Base-by-base conservation (phyloP, 2,888 invertebrate genomes). In the Sminthurides aquaticus region DNA sequence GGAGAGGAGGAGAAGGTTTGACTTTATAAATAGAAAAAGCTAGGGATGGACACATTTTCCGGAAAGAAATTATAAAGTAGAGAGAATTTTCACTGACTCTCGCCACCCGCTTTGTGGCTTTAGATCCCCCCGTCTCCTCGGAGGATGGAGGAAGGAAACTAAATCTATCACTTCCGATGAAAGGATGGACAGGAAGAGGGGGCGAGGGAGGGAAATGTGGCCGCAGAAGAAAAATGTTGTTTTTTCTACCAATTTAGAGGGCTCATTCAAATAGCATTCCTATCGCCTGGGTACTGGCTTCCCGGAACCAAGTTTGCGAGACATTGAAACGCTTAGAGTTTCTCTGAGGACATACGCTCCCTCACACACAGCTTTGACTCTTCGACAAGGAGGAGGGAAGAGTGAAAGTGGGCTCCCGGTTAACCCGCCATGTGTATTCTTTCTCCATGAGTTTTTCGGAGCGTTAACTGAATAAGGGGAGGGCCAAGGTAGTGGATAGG, bases 91-190 rank as follows among this genome's bases (percentile, higher is more conserved):
- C n/a, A n/a, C n/a, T n/a, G n/a, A n/a, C n/a, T n/a, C n/a, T n/a
- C n/a, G n/a, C n/a, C n/a, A n/a, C n/a, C n/a, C n/a, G n/a, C n/a
- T n/a, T n/a, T 34, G 43, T 34, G 43, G 43, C 43, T 34, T 34
- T 34, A 11, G 43, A 34, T 11, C 5, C 43, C n/a, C n/a, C n/a
- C n/a, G 43, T 15, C 43, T 11, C 15, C 8, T 34, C 24, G 25
- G 1, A 26, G 29, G 34, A 24, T 61, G 61, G 49, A 52, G 61
- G 61, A 55, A 61, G 52, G 49, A 61, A 61, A 52, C 26, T 55
- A 20, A 55, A 62, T 55, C 48, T 29, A 62, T 62, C 62, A 48
- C 62, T 62, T 57, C 62, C 62, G 62, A 34, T 57, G 56, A 56
- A 43, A 48, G 57, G 57, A 62, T 34, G 43, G 43, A 34, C 43